Conservation (phyloP, 2,113 vertebrate genomes). For the Myotis lucifugus region DNA sequence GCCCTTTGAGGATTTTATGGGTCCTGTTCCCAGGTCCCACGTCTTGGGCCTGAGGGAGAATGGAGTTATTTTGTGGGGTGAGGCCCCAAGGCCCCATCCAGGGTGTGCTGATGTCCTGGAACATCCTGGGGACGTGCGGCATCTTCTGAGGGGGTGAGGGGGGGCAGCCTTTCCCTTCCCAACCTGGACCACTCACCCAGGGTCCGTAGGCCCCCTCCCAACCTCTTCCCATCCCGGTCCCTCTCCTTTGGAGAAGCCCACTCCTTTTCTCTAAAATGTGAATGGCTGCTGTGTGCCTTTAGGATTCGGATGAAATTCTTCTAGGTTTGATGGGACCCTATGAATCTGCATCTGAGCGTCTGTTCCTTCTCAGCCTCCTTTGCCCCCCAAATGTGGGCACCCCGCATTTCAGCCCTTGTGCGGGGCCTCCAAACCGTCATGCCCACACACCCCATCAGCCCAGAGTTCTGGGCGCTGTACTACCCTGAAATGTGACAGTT, state of each 20-base stretch:
- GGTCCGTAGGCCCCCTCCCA: not conserved
- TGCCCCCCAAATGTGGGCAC: not conserved
- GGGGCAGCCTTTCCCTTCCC: not conserved
- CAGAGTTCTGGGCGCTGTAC: not conserved
- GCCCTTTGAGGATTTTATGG: not conserved
- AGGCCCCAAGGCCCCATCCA: not conserved
- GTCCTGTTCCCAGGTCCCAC: not conserved
- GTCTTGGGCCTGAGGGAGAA: constrained; percentile 2
- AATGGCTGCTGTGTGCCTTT: not conserved
- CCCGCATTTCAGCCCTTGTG: not conserved
- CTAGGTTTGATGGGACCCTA: not conserved
- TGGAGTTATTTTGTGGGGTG: not conserved
- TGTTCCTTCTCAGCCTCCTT: not conserved
- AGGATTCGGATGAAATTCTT: not conserved
- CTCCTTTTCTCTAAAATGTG: not conserved
- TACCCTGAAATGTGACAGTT: not conserved
- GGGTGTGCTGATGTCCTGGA: not conserved
- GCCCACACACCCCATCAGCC: not conserved
- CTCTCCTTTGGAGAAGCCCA: not conserved
- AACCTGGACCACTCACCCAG: not conserved
- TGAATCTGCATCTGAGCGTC: not conserved
- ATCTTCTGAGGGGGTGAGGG: not conserved
- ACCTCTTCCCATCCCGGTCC: not conserved
- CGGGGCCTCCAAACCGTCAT: not conserved
- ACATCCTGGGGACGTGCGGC: not conserved